Evolutionary conservation across 2,888 invertebrate species (phyloP), one percentile per base, ranked within the genome.

Genomic region (Biston betularia): DNA sequence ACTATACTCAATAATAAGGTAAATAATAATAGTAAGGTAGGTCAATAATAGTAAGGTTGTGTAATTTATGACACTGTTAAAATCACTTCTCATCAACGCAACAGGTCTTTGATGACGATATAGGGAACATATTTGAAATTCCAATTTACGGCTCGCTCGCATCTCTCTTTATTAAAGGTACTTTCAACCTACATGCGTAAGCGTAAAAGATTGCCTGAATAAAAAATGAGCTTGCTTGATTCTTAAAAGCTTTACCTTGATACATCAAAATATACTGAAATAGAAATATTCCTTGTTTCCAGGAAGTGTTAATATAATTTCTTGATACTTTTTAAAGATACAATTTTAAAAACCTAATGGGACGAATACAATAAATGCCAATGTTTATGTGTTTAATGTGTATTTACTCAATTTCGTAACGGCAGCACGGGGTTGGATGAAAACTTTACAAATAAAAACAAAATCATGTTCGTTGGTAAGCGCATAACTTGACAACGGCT

Each of bases 221-320:
- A 46, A 53, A 15, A 62, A 48, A 62, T 55, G 34, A 48, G 48
- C 14, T 48, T 53, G 14, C 46, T 62, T 42, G 40, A 48, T 49
- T 62, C 62, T 54, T 62, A 46, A 54, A 62, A 54, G 62, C 33
- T 55, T 55, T 62, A 55, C 42, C 24, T 49, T 42, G 12, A 54
- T 42, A 34, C 35, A 35, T 63, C 49, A 56, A 56, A 63, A 63
- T 42, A 44, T 49, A 49, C 34, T 42, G 7, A 56, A 56, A 48
- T 62, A 42, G 15, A 56, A 38, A 35, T 35, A 35, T 56, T 24
- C 40, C 14, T 8, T 7, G 14, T 9, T 45, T 52, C 52, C 15
- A 34, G 44, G 48, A 33, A 34, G 12, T 40, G 40, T 40, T 48
- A 33, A 33, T 48, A 7, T 14, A 35, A 52, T 52, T 35, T 14